Conservation (phyloP, 2,888 invertebrate species). For the Watsonalla binaria region DNA sequence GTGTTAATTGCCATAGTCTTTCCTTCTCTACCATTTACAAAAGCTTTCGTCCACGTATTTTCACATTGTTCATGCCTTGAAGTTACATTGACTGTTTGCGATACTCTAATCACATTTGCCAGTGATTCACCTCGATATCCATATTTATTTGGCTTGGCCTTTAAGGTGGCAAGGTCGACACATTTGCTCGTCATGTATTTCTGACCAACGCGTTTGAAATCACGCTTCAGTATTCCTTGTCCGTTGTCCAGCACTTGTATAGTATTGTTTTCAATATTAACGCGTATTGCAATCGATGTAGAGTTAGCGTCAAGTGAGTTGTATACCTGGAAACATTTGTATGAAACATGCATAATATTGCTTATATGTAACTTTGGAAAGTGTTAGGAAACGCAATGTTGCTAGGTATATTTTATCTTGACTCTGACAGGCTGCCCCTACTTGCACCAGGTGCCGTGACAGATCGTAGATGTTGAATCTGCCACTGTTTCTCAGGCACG, state of each 20-base stretch:
- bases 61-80: conserved; percentile 65
- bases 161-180: conserved; percentile 67
- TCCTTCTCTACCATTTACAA: conserved; percentile 65
- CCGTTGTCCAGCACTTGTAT: conserved; percentile 90
- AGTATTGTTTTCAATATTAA: conserved; percentile 78
- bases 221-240: conserved; percentile 77
- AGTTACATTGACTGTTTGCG: conserved; percentile 78
- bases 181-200: conserved; percentile 83
- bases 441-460: too few relatives aligned
- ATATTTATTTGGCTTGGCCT: conserved; percentile 73
- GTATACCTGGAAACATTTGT: conserved; percentile 69
- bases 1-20: conserved; percentile 37
- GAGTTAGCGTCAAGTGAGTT: conserved; percentile 86
- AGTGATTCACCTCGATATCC: conserved; percentile 85
- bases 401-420: too few relatives aligned
- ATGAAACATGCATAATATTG: too few relatives aligned
- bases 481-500: too few relatives aligned
- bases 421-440: too few relatives aligned
- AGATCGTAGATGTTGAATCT: too few relatives aligned
- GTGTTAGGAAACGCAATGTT: too few relatives aligned
- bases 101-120: conserved; percentile 79
- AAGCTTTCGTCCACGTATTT: conserved; percentile 79
- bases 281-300: conserved; percentile 83
- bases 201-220: conserved; percentile 78
- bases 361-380: too few relatives aligned